Conservation (phyloP, 2,888 invertebrate genomes). For the Andrena camellia region DNA sequence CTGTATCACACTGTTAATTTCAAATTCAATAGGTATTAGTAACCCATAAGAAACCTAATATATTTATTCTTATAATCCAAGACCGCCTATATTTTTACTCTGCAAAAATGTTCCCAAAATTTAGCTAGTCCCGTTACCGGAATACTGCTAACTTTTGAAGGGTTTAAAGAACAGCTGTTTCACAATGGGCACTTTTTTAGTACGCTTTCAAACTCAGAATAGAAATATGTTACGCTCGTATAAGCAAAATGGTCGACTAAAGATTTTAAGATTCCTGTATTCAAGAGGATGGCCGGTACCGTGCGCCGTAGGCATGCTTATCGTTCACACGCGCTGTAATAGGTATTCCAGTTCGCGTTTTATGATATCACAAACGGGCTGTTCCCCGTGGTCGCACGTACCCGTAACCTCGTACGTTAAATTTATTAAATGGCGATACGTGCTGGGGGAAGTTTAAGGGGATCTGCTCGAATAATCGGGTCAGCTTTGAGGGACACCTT, state of each 20-base stretch:
- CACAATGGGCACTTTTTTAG: background rate
- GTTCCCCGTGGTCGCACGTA: constrained; percentile 23
- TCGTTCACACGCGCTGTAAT: constrained; percentile 42
- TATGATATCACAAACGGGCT: constrained; percentile 55
- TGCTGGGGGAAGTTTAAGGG: constrained; percentile 29
- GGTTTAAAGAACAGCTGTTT: background rate
- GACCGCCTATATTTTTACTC: no score
- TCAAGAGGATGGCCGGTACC: constrained; percentile 17
- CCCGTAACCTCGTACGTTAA: constrained; percentile 26
- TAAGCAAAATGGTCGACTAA: constrained; percentile 8
- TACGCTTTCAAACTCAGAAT: background rate
- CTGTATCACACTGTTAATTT: no score
- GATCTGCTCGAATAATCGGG: constrained; percentile 21
- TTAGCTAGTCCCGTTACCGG: no score
- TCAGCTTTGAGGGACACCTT: constrained; percentile 7
- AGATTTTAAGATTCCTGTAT: constrained; percentile 40
- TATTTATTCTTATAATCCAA: no score
- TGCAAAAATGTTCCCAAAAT: no score
- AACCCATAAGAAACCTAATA: no score
- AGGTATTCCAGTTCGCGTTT: constrained; percentile 49
- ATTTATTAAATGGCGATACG: constrained; percentile 49
- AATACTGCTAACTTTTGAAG: background rate
- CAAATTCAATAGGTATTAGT: no score
- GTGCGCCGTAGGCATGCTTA: constrained; percentile 38
- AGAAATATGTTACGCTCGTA: background rate